Conservation (phyloP, 1,140 invertebrate species). For the Eurosta solidaginis region DNA sequence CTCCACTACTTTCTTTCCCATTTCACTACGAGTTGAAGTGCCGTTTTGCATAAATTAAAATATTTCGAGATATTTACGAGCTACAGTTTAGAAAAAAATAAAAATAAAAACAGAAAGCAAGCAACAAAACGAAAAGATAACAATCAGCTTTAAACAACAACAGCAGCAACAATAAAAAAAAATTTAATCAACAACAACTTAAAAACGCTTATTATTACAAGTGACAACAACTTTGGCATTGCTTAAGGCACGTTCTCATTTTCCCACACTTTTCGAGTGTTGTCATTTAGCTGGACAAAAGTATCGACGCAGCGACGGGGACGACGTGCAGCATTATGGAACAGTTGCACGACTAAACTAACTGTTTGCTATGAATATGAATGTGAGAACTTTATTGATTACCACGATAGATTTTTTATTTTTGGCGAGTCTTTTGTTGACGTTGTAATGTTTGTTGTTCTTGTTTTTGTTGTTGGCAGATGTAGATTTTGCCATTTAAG, state of each 20-base stretch:
- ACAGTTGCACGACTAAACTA: background rate
- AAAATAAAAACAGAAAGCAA: background rate
- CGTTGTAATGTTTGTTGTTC: background rate
- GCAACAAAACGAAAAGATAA: background rate
- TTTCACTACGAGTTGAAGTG: background rate
- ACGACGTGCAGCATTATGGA: background rate
- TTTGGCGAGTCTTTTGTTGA: background rate
- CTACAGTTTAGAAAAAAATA: background rate
- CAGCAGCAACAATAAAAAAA: background rate
- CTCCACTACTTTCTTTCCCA: too few species aligned
- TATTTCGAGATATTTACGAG: background rate
- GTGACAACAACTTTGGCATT: conserved; percentile 21
- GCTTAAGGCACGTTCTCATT: conserved; percentile 21
- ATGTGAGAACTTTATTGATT: conserved; percentile 16
- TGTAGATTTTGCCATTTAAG: too few species aligned
- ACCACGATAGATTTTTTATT: background rate
- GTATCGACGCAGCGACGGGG: background rate
- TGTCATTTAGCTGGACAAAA: background rate
- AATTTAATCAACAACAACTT: too few species aligned
- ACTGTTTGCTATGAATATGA: background rate
- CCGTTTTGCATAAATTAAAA: conserved; percentile 8
- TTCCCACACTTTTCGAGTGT: conserved; percentile 19
- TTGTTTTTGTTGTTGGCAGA: background rate
- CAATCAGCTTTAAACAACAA: background rate
- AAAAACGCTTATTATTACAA: background rate